phyloP scores from a whole-genome alignment of 1,140 invertebrate genomes.

The Papilio polyxenes region DNA sequence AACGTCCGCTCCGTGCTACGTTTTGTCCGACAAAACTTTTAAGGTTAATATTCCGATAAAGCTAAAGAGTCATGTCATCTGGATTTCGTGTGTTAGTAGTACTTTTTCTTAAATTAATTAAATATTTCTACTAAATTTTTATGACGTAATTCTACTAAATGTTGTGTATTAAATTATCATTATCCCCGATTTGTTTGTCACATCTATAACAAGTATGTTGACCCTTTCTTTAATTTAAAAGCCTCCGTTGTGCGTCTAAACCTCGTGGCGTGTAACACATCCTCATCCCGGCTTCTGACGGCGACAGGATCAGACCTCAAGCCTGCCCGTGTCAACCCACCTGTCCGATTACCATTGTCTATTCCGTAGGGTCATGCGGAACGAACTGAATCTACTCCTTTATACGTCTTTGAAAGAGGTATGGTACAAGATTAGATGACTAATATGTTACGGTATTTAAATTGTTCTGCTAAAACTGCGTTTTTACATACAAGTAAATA shows the following conservation, averaged over 20 bases:
- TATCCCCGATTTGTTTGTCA: neutral
- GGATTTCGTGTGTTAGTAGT: neutral
- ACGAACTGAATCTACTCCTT: slow-evolving; percentile 76
- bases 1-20: slow-evolving; percentile 8
- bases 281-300: slow-evolving; percentile 24
- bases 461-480: neutral
- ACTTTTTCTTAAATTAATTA: neutral
- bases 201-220: slow-evolving; percentile 11
- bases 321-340: slow-evolving; percentile 62
- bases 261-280: slow-evolving; percentile 33
- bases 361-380: slow-evolving; percentile 65
- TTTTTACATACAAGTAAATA: neutral
- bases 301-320: slow-evolving; percentile 22
- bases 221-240: slow-evolving; percentile 24
- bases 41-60: neutral
- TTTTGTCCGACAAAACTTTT: slow-evolving; percentile 3
- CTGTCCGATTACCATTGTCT: slow-evolving; percentile 78
- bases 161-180: neutral
- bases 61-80: slow-evolving; percentile 7
- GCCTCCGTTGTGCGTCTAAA: slow-evolving; percentile 16
- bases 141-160: too few relatives aligned
- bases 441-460: slow-evolving; percentile 50
- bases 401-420: slow-evolving; percentile 67
- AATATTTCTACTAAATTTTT: neutral
- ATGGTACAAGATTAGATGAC: slow-evolving; percentile 64